Conservation (phyloP, 2,888 invertebrate species). For the Diplazon laetatorius region DNA sequence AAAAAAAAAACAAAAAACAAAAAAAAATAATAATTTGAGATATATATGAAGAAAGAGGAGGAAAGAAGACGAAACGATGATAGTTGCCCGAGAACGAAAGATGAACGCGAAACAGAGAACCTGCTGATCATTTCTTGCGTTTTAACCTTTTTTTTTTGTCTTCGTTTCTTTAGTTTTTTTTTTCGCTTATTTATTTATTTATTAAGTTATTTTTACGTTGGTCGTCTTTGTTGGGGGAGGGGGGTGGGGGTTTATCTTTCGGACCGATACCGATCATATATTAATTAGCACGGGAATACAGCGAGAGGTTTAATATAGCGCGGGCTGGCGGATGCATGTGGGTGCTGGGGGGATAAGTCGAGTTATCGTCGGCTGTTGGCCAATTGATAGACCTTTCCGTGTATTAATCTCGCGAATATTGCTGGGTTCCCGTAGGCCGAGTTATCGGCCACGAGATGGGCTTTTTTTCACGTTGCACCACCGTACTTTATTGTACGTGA, state of each 20-base stretch:
- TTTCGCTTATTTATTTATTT: not conserved
- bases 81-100: slow-evolving; percentile 63
- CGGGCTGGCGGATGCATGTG: slow-evolving; percentile 37
- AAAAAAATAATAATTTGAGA: slow-evolving; percentile 43
- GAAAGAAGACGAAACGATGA: slow-evolving; percentile 57
- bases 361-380: slow-evolving; percentile 76
- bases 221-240: slow-evolving; percentile 11
- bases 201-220: slow-evolving; percentile 16
- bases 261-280: slow-evolving; percentile 75
- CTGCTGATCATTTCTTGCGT: slow-evolving; percentile 68
- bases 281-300: slow-evolving; percentile 77
- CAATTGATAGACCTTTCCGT: slow-evolving; percentile 78
- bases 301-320: slow-evolving; percentile 24
- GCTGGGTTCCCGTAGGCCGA: slow-evolving; percentile 19
- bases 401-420: slow-evolving; percentile 72
- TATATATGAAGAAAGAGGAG: slow-evolving; percentile 59
- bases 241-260: slow-evolving; percentile 43
- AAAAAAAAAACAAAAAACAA: slow-evolving; percentile 6
- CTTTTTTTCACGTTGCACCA: slow-evolving; percentile 22
- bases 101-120: slow-evolving; percentile 73
- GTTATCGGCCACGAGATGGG: slow-evolving; percentile 29
- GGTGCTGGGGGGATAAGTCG: slow-evolving; percentile 67
- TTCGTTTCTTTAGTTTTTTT: not conserved
- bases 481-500: slow-evolving; percentile 3
- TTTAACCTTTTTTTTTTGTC: slow-evolving; percentile 8